Conservation (phyloP, 2,888 invertebrate genomes). For the Lutraria lutraria region DNA sequence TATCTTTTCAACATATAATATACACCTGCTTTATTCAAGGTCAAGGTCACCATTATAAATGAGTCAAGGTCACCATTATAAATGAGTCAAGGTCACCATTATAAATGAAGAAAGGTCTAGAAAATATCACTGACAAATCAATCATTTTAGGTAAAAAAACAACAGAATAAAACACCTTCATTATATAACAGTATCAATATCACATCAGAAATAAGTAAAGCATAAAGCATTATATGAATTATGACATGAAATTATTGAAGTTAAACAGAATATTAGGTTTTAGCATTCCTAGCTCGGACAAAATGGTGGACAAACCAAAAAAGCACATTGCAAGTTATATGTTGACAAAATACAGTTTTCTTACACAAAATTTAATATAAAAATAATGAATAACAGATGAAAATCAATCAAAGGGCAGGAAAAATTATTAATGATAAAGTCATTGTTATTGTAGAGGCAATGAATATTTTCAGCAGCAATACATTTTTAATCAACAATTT, state of each 20-base stretch:
- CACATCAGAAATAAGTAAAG: neutral
- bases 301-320: neutral
- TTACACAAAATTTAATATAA: neutral
- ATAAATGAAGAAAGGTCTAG: neutral
- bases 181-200: neutral
- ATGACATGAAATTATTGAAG: neutral
- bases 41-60: neutral
- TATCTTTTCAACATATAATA: slow-evolving; percentile 18
- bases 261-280: neutral
- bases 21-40: neutral
- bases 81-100: neutral
- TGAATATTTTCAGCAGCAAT: no score
- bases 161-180: neutral
- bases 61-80: neutral
- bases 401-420: neutral
- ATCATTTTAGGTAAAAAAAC: no score
- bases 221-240: neutral
- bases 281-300: neutral
- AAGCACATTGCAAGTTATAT: slow-evolving; percentile 25
- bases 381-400: neutral
- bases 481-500: neutral
- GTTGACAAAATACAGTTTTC: neutral
- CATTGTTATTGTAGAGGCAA: neutral
- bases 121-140: no score
- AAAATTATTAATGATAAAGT: neutral